Evolutionary conservation across 2,797 vertebrate genomes (phyloP), one percentile per base, ranked within the genome.

Genomic region (Clangula hyemalis): DNA sequence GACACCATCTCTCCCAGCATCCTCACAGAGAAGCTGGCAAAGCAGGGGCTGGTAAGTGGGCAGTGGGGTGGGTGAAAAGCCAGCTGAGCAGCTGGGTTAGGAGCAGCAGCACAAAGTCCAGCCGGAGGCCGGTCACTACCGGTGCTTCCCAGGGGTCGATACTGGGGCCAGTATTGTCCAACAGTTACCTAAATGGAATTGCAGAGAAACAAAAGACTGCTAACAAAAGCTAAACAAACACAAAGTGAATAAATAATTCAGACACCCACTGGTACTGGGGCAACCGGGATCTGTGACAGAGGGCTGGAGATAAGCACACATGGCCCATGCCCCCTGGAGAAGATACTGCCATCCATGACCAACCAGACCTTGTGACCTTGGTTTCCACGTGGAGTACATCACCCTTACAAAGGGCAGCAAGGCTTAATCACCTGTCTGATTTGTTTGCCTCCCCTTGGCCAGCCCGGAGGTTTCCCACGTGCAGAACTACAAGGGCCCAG

Each of bases 381-480:
- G 24, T 27, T 24, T 15, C 2, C 18, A 45, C 18, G 54, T 25
- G 34, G 17, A 69, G n/a, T 32, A 45, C 32, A 61, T 49, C 21
- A 18, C 27, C 53, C 54, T 49, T 54, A 11, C 18, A 13, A 16
- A 8, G 3, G 9, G 43, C 43, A 32, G 53, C 13, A 2, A 51
- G 49, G 49, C 49, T 4, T 6, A 8, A 8, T 32, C 19, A 11
- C 16, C 5, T 1, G 7, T 18, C 27, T 27, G 34, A 28, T 13
- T 11, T 10, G 18, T 39, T 51, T 8, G 10, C 64, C 39, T 36
- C 19, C 6, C 30, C 19, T 24, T 7, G 27, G 38, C 70, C 8
- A 15, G 36, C 51, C 1, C 0, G 3, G 51, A 53, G 38, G 10
- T 18, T 62, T 56, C 27, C n/a, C 4, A 0, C 14, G 5, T 0